These are phyloP conservation scores for Agrochola litura DNA, from an alignment of 2,888 invertebrate genomes.

Conservation along the genomic window DNA sequence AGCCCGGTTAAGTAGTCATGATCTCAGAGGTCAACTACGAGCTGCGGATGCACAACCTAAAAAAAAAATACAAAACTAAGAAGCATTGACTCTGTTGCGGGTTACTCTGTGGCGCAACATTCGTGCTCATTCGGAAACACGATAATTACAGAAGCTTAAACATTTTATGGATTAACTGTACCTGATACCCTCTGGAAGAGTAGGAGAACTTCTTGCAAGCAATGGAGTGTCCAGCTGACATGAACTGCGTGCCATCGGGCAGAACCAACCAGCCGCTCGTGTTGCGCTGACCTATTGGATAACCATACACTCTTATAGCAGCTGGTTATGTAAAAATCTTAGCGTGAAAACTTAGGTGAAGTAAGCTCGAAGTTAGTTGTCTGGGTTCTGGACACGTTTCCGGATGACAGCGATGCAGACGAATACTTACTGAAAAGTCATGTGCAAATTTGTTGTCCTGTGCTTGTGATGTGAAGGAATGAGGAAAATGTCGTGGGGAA, in stretches of 20 bases:
- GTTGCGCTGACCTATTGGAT: constrained; percentile 80
- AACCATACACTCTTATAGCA: background rate
- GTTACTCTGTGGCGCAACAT: background rate
- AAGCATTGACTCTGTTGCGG: background rate
- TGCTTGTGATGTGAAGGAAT: too few species aligned
- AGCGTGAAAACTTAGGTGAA: background rate
- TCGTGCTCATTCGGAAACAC: background rate
- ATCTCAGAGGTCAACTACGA: too few species aligned
- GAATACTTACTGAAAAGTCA: too few species aligned
- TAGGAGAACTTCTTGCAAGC: constrained; percentile 83
- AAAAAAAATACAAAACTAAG: background rate
- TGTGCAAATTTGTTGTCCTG: too few species aligned
- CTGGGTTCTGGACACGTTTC: too few species aligned
- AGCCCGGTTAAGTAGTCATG: too few species aligned
- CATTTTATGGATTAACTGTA: background rate
- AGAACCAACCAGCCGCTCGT: constrained; percentile 85
- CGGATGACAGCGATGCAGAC: too few species aligned
- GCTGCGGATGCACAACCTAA: too few species aligned
- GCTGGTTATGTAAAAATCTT: background rate
- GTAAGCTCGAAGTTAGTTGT: too few species aligned
- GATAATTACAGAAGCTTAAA: background rate
- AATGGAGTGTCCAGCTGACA: constrained; percentile 85
- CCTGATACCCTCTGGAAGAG: constrained; percentile 87
- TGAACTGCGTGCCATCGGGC: constrained; percentile 84
- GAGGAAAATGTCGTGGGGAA: too few species aligned